These are phyloP conservation scores for Dinocampus coccinellae DNA, from an alignment of 2,888 invertebrate species.

Conservation along the genomic window DNA sequence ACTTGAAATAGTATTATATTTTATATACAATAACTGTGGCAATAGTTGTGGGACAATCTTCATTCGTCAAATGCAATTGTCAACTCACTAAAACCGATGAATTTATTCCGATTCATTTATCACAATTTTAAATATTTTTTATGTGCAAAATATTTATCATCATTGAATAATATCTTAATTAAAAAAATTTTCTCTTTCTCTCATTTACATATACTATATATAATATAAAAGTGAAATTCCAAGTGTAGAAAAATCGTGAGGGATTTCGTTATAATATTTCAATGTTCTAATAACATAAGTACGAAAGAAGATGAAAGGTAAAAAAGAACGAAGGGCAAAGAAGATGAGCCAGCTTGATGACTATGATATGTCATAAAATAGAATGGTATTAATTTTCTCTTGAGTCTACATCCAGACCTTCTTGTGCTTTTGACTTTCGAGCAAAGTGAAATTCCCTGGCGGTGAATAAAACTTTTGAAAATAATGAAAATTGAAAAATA, in stretches of 20 bases:
- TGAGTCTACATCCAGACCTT: conserved; percentile 37
- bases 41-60: not conserved
- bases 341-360: not conserved
- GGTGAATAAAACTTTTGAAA: too few species aligned
- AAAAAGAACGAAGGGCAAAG: not conserved
- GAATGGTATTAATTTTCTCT: conserved; percentile 46
- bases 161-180: not conserved
- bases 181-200: not conserved
- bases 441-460: conserved; percentile 7
- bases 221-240: not conserved
- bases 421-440: conserved; percentile 31
- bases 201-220: not conserved
- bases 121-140: not conserved
- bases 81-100: not conserved
- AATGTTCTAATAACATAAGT: not conserved
- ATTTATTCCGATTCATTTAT: not conserved
- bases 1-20: not conserved
- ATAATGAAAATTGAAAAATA: too few species aligned
- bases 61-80: not conserved
- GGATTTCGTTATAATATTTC: not conserved
- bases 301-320: not conserved
- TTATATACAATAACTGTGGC: not conserved
- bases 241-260: not conserved
- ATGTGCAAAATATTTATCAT: not conserved
- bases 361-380: conserved; percentile 45